Base-by-base conservation (phyloP, 2,113 vertebrate species). In the Bos javanicus region DNA sequence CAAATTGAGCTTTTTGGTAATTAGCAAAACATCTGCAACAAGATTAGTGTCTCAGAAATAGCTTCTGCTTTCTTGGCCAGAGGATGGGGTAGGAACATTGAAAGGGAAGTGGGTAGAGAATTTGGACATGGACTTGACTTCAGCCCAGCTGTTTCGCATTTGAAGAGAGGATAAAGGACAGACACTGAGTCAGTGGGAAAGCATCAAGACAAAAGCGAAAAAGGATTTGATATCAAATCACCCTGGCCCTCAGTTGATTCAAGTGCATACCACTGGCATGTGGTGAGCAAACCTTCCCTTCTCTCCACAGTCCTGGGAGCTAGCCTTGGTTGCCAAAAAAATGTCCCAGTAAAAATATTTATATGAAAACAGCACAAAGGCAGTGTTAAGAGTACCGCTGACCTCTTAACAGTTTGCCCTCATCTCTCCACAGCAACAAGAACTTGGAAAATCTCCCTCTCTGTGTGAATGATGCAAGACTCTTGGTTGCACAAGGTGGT, bases 291-390 rank as follows among this genome's bases (percentile, higher is more conserved):
- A 96, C 64, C 94, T 96, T 94, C 46, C 52, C 88, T 91, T 90
- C 62, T 97, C 74, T 56, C 71, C 80, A 64, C 78, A 56, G 94
- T 93, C 15, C 57, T 95, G 21, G 76, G 78, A 97, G 94, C 60
- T 39, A 57, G 43, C 0, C 46, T 87, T 36, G 7, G 36, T 82
- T 90, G 96, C 97, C 98, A 98, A 94, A 98, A 81, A 96, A 89
- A 94, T 85, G 78, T 97, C 90, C 94, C 83, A 97, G 97, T 94
- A 97, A 98, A 98, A 98, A 97, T 97, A 97, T 96, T 98, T 97
- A 92, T 92, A 82, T 28, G 91, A 97, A 98, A 98, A 95, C 78
- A 97, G 84, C 93, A 97, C 78, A 98, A 97, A 95, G 84, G 71
- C 97, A 50, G 74, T 97, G 86, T 94, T 95, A 97, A 91, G 80